phyloP scores from a whole-genome alignment of 2,113 vertebrate genomes.

The Mesitornis unicolor region DNA sequence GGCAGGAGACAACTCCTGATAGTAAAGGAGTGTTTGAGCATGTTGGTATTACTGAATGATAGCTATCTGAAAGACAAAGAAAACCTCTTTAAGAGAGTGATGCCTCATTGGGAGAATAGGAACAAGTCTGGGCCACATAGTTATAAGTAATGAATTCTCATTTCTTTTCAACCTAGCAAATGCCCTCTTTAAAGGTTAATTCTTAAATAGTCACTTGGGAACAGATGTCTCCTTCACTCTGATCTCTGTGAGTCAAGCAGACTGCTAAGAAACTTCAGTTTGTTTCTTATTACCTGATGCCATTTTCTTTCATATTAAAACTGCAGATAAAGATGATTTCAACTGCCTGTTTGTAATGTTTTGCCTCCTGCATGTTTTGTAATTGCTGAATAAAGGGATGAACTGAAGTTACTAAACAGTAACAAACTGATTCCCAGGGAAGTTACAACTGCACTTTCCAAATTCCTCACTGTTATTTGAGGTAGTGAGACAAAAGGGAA shows the following conservation, averaged over 20 bases:
- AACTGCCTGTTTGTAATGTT: not conserved
- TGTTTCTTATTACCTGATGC: not conserved
- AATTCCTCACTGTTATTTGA: not conserved
- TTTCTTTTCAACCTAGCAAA: conserved; percentile 38
- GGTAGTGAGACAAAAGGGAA: not conserved
- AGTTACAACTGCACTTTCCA: not conserved
- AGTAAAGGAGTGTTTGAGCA: not conserved
- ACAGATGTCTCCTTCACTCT: not conserved
- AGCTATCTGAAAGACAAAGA: not conserved
- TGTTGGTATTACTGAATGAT: not conserved
- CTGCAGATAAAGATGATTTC: not conserved
- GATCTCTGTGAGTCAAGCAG: not conserved
- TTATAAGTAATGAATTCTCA: conserved; percentile 23
- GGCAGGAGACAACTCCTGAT: not conserved
- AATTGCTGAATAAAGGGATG: not conserved
- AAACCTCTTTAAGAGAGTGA: not conserved
- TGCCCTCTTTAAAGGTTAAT: conserved; percentile 53
- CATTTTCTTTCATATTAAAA: not conserved
- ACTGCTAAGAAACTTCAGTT: conserved; percentile 9
- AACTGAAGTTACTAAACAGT: not conserved
- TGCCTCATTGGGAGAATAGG: not conserved
- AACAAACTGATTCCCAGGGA: not conserved
- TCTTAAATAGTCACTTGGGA: conserved; percentile 39
- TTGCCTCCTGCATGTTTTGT: not conserved
- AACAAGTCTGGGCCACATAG: not conserved